These are phyloP conservation scores for Leptopilina clavipes DNA, from an alignment of 1,140 invertebrate species.

Conservation along the genomic window DNA sequence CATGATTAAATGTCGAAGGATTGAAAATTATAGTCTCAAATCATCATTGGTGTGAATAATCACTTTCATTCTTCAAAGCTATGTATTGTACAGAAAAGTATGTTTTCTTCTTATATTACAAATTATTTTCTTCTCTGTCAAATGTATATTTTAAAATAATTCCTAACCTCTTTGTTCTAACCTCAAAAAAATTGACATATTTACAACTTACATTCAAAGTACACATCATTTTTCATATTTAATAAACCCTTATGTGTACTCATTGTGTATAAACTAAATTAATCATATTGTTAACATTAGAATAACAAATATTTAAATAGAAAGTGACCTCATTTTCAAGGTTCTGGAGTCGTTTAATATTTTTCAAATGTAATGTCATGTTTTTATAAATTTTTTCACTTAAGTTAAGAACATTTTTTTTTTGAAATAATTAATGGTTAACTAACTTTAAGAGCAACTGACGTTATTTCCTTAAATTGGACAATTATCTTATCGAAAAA, in stretches of 20 bases:
- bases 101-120: neutral
- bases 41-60: conserved; percentile 9
- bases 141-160: neutral
- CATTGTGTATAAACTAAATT: neutral
- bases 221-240: neutral
- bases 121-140: neutral
- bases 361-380: neutral
- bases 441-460: neutral
- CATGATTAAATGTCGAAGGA: conserved; percentile 1
- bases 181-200: neutral
- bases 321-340: conserved; percentile 4
- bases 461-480: neutral
- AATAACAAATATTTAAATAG: neutral
- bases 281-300: neutral
- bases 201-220: neutral
- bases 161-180: neutral
- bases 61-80: neutral
- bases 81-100: neutral
- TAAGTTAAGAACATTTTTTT: neutral
- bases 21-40: conserved; percentile 4
- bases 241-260: neutral
- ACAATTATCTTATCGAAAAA: neutral
- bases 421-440: neutral
- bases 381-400: neutral
- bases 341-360: neutral